Percentiles rank a stretch among this genome's conserved stretches.
Evolutionary conservation across 2,888 invertebrate species (phyloP).

Genomic region (Sepioteuthis lessoniana): DNA sequence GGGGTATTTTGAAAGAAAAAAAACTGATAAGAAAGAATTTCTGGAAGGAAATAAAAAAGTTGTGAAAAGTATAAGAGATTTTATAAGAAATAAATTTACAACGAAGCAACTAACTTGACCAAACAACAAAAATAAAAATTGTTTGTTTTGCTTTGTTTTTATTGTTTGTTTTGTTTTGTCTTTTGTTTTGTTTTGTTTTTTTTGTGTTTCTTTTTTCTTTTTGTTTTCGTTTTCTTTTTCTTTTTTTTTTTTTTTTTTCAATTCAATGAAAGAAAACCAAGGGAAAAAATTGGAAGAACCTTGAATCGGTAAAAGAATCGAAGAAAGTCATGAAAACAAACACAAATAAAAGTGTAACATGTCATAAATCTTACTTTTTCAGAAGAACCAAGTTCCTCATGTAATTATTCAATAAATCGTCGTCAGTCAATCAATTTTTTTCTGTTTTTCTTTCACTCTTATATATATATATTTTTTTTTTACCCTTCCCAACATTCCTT

Average conservation of each 20-base stretch:
- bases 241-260: too few relatives aligned
- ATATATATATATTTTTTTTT: not conserved
- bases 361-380: not conserved
- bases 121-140: too few relatives aligned
- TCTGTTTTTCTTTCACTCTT: not conserved
- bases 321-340: not conserved
- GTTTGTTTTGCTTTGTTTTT: too few relatives aligned
- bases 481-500: not conserved
- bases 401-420: conserved; percentile 33
- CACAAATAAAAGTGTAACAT: not conserved
- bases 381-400: not conserved
- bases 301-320: not conserved
- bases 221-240: too few relatives aligned
- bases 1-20: not conserved
- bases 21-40: too few relatives aligned
- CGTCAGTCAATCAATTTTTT: not conserved
- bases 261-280: not conserved
- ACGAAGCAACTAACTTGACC: too few relatives aligned
- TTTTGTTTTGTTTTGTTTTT: too few relatives aligned
- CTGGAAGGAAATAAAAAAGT: not conserved
- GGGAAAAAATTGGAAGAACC: not conserved
- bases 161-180: too few relatives aligned
- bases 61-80: too few relatives aligned
- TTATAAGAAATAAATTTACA: too few relatives aligned
- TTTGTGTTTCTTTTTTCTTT: too few relatives aligned